phyloP scores from a whole-genome alignment of 2,797 vertebrate genomes.

The Tapirus indicus region DNA sequence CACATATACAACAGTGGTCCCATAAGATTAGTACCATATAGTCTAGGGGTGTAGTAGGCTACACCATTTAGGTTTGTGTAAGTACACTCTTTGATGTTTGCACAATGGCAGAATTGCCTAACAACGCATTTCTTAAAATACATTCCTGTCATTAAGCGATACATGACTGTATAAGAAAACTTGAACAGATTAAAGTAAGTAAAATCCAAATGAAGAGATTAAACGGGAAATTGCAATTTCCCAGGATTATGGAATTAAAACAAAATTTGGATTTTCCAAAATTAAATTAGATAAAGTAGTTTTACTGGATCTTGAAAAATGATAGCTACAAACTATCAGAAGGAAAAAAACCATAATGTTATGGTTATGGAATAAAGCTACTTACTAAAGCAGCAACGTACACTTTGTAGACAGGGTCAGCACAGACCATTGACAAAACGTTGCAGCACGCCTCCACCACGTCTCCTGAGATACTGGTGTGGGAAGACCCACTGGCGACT shows the following conservation, averaged over 20 bases:
- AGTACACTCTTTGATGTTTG: too few relatives aligned
- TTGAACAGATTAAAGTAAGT: not conserved
- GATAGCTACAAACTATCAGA: not conserved
- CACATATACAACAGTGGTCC: too few relatives aligned
- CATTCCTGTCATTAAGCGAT: too few relatives aligned
- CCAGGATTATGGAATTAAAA: not conserved
- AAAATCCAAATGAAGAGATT: not conserved
- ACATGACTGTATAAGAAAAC: not conserved
- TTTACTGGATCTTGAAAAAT: not conserved
- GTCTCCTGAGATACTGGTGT: conserved; percentile 90
- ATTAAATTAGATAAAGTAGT: not conserved
- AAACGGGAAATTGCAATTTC: not conserved
- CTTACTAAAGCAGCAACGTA: conserved; percentile 96
- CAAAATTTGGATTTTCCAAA: conserved; percentile 16
- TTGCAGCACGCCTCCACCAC: conserved; percentile 95
- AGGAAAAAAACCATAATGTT: not conserved
- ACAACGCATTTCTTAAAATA: too few relatives aligned
- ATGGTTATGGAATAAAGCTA: conserved; percentile 74
- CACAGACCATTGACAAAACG: conserved; percentile 94
- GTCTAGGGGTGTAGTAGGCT: too few relatives aligned
- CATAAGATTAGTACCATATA: too few relatives aligned
- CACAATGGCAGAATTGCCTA: too few relatives aligned
- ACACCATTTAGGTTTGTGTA: too few relatives aligned
- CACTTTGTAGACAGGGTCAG: conserved; percentile 96
- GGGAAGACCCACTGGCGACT: conserved; percentile 87